A percentile compares a stretch with the other conserved stretches of the same genome.
Evolutionary conservation across 92 coral and sea anemone genomes (phyloP).

Genomic region (Zoanthus gigantus): DNA sequence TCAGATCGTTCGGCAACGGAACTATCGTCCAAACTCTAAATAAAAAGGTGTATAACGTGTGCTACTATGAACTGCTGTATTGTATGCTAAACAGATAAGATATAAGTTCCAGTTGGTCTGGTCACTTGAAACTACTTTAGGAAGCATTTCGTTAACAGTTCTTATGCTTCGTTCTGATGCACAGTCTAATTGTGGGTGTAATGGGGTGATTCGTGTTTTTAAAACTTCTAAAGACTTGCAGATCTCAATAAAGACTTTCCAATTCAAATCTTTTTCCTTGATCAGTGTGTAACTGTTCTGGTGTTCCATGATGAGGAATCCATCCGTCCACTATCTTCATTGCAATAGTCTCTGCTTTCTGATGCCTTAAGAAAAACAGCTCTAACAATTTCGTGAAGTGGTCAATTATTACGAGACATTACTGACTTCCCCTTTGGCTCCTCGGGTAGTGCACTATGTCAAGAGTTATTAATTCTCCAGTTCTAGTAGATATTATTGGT

Average conservation of each 20-base stretch:
- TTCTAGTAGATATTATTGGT: too few relatives aligned
- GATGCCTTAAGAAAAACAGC: background rate
- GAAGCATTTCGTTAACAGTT: conserved; percentile 35
- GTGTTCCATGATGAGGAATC: conserved; percentile 56
- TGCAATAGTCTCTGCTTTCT: background rate
- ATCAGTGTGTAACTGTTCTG: conserved; percentile 65
- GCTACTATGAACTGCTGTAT: background rate
- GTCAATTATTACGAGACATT: conserved; percentile 22
- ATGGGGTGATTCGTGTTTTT: conserved; percentile 18
- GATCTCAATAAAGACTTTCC: background rate
- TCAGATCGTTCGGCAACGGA: too few relatives aligned
- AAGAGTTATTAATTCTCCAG: too few relatives aligned
- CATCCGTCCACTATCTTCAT: conserved; percentile 30
- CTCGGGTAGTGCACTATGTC: too few relatives aligned
- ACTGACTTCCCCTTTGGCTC: too few relatives aligned
- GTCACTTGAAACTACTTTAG: conserved; percentile 42
- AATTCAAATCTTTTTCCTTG: conserved; percentile 31
- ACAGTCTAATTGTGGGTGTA: conserved; percentile 39
- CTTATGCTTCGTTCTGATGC: conserved; percentile 42
- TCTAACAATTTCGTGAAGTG: background rate
- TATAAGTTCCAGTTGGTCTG: conserved; percentile 32
- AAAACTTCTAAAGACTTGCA: background rate
- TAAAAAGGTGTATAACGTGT: too few relatives aligned
- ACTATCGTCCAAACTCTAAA: too few relatives aligned
- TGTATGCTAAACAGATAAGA: background rate